Base-by-base conservation (phyloP, 2,888 invertebrate genomes). In the Oscheius sp. region DNA sequence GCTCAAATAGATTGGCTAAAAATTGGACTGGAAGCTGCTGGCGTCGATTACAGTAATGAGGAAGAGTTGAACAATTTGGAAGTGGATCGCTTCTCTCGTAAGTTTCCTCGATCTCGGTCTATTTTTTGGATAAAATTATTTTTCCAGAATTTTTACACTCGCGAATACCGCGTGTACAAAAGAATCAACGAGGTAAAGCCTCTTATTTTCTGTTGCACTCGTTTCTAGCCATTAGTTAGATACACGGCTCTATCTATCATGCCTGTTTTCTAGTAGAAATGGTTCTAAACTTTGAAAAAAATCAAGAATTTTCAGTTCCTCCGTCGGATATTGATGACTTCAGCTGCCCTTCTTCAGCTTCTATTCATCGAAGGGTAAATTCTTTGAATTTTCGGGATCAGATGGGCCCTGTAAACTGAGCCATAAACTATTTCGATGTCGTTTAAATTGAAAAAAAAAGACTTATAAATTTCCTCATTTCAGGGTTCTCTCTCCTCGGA, bases 1-100 rank as follows among this genome's bases (percentile, higher is more conserved):
- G 75, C 82, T 9, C 78, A 76, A 46, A 82, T 82, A 5, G 80
- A 82, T 59, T 82, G 82, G 82, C 69, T 82, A 7, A 80, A 81
- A 56, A 81, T 83, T 7, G 75, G 77, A 18, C 68, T 83, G 43
- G 83, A 83, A 69, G 73, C 81, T 6, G 83, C 79, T 7, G 83
- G 83, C 18, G 49, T 83, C 46, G 79, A 82, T 52, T 82, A 78
- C 64, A 63, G 75, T 1, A 73, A 77, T 59, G 80, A 78, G 3
- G 76, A 76, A n/a, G 82, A 82, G 9, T 72, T 80, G 74, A 53
- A 23, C 3, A 72, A 74, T 35, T 69, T 82, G 9, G 76, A 80
- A 52, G 78, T 78, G 18, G 73, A 66, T 25, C 73, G 76, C 18
- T 73, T 82, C 61, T 75, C 76, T 69, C 76, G 81, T 81, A 29